Conservation (phyloP, 2,113 vertebrate species). For the Symphodus melops region DNA sequence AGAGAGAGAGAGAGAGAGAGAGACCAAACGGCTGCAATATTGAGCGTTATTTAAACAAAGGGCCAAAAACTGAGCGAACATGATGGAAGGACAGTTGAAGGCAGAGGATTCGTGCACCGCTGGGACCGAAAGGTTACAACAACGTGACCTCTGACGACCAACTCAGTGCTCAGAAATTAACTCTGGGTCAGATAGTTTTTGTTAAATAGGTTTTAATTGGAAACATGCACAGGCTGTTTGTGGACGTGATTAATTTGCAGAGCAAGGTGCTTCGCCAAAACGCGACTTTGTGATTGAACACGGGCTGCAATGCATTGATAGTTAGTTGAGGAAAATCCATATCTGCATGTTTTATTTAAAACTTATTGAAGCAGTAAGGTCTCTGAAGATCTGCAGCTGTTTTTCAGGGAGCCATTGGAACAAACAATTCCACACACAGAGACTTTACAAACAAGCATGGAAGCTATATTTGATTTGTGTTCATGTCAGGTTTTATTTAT, state of each 20-base stretch:
- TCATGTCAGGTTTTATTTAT: too few relatives aligned
- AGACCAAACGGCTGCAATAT: constrained; percentile 34
- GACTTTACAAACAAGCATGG: neutral
- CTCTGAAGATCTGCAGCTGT: neutral
- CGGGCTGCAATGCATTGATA: neutral
- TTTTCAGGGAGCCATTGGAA: too few relatives aligned
- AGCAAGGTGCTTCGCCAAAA: neutral
- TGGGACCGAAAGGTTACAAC: constrained; percentile 1
- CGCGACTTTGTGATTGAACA: neutral
- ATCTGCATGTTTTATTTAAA: neutral
- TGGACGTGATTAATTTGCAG: neutral
- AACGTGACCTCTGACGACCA: neutral
- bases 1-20: too few relatives aligned
- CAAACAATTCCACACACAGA: too few relatives aligned
- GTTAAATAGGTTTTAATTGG: neutral
- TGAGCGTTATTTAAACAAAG: constrained; percentile 48
- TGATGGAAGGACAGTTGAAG: constrained; percentile 11
- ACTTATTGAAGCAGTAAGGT: neutral
- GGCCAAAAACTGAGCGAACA: neutral
- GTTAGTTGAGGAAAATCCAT: constrained; percentile 3
- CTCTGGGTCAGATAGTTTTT: neutral
- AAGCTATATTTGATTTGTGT: too few relatives aligned
- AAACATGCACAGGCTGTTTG: neutral
- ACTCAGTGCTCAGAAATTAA: neutral
- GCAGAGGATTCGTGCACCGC: constrained; percentile 8